Conservation (phyloP, 2,888 invertebrate species). For the Fragum sueziense region DNA sequence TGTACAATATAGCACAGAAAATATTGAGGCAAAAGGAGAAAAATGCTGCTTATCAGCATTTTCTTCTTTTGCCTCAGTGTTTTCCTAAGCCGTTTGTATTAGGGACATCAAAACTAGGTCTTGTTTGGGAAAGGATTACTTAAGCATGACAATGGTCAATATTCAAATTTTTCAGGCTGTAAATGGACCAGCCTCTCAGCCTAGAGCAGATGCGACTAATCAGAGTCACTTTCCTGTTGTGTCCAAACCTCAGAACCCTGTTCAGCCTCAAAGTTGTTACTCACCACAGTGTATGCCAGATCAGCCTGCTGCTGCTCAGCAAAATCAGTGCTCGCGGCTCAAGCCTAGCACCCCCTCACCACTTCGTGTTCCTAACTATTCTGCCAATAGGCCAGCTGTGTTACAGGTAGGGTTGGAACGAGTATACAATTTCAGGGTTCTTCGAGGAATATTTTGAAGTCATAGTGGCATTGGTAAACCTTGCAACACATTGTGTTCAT, state of each 20-base stretch:
- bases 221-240: neutral
- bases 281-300: neutral
- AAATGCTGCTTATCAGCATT: no score
- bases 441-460: no score
- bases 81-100: no score
- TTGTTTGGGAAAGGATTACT: no score
- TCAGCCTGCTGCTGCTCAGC: neutral
- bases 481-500: no score
- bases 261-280: neutral
- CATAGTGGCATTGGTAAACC: no score
- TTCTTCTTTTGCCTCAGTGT: no score
- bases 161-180: neutral
- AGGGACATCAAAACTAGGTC: no score
- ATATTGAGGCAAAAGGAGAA: no score
- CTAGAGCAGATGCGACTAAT: neutral
- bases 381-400: conserved; percentile 55
- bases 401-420: conserved; percentile 48
- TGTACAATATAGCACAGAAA: no score
- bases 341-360: conserved; percentile 58
- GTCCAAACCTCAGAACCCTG: neutral
- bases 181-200: neutral
- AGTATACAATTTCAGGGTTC: no score
- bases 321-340: neutral
- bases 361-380: conserved; percentile 76
- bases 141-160: neutral